These are phyloP conservation scores for Caenorhabditis remanei DNA, from an alignment of 1,140 invertebrate species.

Conservation along the genomic window DNA sequence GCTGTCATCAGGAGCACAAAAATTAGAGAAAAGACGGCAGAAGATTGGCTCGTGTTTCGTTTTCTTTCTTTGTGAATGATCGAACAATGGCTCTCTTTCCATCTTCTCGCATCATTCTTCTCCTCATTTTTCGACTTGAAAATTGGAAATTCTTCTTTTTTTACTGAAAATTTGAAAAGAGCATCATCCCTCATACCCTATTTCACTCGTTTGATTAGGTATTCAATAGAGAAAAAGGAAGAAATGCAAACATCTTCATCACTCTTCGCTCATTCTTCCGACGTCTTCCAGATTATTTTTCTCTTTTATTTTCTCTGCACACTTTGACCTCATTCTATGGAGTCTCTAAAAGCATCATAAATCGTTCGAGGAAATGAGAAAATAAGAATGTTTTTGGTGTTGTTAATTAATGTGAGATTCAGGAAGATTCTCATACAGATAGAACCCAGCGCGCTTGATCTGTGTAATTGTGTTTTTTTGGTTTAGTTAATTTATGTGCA, in stretches of 20 bases:
- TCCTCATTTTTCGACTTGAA: conserved; percentile 19
- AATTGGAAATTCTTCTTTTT: conserved; percentile 12
- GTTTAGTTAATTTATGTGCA: neutral
- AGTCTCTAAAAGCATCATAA: neutral
- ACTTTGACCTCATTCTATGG: conserved; percentile 24
- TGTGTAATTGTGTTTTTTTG: neutral
- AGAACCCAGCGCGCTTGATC: neutral
- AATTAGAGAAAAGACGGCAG: neutral
- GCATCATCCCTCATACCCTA: conserved; percentile 1
- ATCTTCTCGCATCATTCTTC: neutral
- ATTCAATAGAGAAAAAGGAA: conserved; percentile 42
- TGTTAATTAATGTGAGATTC: conserved; percentile 42
- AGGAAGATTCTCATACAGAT: neutral
- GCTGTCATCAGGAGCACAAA: neutral
- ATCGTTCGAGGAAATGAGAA: neutral
- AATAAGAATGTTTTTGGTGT: neutral
- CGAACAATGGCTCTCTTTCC: conserved; percentile 17
- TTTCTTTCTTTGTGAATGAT: conserved; percentile 37
- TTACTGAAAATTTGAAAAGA: conserved; percentile 38
- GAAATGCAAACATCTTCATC: conserved; percentile 37
- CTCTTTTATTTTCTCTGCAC: conserved; percentile 19
- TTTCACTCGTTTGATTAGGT: conserved; percentile 1
- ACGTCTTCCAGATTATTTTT: neutral
- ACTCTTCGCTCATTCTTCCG: neutral
- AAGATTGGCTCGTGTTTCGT: conserved; percentile 45